phyloP scores from a whole-genome alignment of 2,113 vertebrate species.

The Rhinoderma darwinii region DNA sequence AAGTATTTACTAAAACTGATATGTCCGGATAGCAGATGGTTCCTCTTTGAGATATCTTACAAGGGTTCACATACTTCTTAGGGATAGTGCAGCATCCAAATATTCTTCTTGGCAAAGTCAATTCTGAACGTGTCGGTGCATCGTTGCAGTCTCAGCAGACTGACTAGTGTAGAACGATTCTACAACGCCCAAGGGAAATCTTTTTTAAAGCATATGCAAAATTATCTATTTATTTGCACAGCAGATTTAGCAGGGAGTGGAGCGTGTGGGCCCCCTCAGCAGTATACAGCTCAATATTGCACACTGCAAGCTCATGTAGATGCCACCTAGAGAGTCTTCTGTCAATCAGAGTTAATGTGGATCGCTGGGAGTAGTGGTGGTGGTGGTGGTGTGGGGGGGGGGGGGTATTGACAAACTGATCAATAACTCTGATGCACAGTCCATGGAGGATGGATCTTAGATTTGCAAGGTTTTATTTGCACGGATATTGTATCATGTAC shows the following conservation, averaged over 20 bases:
- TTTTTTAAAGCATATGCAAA: neutral
- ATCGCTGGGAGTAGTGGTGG: too few relatives aligned
- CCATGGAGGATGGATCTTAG: neutral
- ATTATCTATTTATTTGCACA: neutral
- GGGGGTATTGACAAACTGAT: neutral
- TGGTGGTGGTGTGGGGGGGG: neutral
- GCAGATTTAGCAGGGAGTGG: neutral
- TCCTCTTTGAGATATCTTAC: too few relatives aligned
- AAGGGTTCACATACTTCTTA: too few relatives aligned
- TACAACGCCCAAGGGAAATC: neutral
- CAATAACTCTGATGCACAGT: neutral
- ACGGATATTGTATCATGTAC: too few relatives aligned
- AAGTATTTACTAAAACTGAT: too few relatives aligned
- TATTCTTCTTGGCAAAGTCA: neutral
- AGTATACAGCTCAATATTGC: slow-evolving; percentile 2
- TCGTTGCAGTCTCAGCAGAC: neutral
- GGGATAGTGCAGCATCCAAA: too few relatives aligned
- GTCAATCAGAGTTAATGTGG: neutral
- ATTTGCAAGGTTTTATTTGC: neutral
- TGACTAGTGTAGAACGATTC: neutral
- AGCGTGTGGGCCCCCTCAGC: neutral
- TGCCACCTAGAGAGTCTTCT: neutral
- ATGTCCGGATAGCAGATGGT: too few relatives aligned
- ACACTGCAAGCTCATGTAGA: neutral
- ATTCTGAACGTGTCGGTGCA: neutral